These are phyloP conservation scores for Drosophila takahashii DNA, from an alignment of 1,140 invertebrate genomes.

Conservation along the genomic window DNA sequence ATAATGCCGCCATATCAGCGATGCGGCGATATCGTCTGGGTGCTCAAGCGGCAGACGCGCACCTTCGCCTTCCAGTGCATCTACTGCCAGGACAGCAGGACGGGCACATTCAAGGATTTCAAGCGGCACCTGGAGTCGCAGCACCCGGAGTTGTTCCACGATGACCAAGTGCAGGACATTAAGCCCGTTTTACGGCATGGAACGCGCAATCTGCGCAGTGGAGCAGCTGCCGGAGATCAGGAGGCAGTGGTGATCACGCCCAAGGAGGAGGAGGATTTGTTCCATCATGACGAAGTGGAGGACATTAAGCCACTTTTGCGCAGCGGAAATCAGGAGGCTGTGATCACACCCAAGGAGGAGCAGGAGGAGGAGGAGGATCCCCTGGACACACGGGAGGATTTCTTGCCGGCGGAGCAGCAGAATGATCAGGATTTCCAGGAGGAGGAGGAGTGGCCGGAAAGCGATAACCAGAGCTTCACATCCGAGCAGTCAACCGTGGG, in stretches of 20 bases:
- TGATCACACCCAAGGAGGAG: neutral
- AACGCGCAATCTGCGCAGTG: neutral
- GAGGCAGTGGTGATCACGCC: neutral
- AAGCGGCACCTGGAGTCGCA: slow-evolving; percentile 29
- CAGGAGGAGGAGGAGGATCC: slow-evolving; percentile 1
- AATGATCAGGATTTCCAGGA: neutral
- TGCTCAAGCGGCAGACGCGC: slow-evolving; percentile 3
- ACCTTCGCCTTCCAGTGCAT: slow-evolving; percentile 46
- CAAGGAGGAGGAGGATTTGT: neutral
- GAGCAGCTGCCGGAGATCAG: neutral
- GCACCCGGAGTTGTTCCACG: slow-evolving; percentile 17
- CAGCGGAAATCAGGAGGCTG: neutral
- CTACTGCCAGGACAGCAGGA: slow-evolving; percentile 20
- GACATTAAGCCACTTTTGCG: neutral
- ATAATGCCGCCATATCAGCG: slow-evolving; percentile 36
- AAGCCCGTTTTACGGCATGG: neutral
- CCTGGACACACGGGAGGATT: neutral
- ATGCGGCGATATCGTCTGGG: slow-evolving; percentile 50
- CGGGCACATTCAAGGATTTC: slow-evolving; percentile 35
- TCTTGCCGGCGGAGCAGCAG: neutral
- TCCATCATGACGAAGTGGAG: slow-evolving; percentile 1
- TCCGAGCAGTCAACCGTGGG: slow-evolving; percentile 4
- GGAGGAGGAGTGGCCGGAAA: slow-evolving; percentile 2
- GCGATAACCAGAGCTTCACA: neutral
- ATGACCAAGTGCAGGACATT: neutral